phyloP scores from a whole-genome alignment of 2,888 invertebrate species.

The Alloscopus bannaensis region DNA sequence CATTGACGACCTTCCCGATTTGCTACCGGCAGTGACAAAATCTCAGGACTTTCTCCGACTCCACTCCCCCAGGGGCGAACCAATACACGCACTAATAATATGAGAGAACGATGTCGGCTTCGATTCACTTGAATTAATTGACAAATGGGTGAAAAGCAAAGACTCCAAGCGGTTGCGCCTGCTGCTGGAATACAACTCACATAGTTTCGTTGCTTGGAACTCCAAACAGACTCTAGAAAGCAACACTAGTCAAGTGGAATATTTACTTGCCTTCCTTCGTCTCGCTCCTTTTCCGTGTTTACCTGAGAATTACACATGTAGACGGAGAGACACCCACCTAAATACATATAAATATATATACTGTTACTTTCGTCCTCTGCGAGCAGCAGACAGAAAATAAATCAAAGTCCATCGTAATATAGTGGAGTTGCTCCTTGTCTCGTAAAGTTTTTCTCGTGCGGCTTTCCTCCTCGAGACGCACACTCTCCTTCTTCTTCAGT shows the following conservation, averaged over 20 bases:
- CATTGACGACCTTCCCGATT: too few species aligned
- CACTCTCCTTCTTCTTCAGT: neutral
- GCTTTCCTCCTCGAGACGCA: neutral
- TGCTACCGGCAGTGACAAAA: too few species aligned
- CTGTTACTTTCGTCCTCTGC: too few species aligned
- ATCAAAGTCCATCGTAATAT: slow-evolving; percentile 43
- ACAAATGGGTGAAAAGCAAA: slow-evolving; percentile 34
- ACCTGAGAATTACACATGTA: too few species aligned
- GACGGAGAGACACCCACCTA: neutral
- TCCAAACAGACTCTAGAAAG: too few species aligned
- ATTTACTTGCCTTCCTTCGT: too few species aligned
- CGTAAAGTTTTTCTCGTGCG: slow-evolving; percentile 17
- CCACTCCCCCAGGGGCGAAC: too few species aligned
- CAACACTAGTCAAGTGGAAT: slow-evolving; percentile 6
- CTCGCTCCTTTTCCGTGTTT: neutral
- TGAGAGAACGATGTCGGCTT: slow-evolving; percentile 17
- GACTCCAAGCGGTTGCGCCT: neutral
- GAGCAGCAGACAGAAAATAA: slow-evolving; percentile 49
- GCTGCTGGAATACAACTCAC: neutral
- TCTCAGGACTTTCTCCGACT: too few species aligned
- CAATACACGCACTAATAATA: too few species aligned
- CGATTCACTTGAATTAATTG: slow-evolving; percentile 41
- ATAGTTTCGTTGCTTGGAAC: too few species aligned
- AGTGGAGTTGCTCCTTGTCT: slow-evolving; percentile 24
- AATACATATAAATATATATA: neutral